Base-by-base conservation (phyloP, 2,113 vertebrate species). In the Epinephelus lanceolatus region DNA sequence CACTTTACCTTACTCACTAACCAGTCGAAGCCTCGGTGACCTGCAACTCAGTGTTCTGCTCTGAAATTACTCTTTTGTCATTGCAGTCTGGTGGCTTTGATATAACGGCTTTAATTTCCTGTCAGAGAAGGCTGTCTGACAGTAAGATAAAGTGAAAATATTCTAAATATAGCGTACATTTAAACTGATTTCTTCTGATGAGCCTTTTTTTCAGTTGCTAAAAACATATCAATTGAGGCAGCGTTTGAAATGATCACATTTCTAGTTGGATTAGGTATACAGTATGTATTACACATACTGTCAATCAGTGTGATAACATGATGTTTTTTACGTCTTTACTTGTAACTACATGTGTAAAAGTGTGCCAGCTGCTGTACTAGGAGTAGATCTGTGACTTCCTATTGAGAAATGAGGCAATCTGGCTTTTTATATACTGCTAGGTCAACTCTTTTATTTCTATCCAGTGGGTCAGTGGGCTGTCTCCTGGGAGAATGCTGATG, bases 361-460 rank as follows among this genome's bases (percentile, higher is more conserved):
- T 33, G 30, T 25, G 9, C 15, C 55, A 79, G 37, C 60, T 66
- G 71, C 49, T 78, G 21, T 21, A 76, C 27, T 1, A n/a, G 21
- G 27, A 51, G 19, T 25, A 74, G 30, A 59, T 65, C 3, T 73
- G 37, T 57, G 60, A 45, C 78, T 47, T 84, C 68, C 61, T 60
- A 6, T 75, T 78, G 18, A 61, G 17, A 74, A 63, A 51, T 30
- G 45, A 14, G 57, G 9, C 49, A 14, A 23, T 71, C 6, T 33
- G 51, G 59, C 21, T 66, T 23, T 62, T 66, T 67, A 65, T 71
- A 53, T 8, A 47, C 33, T 51, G 5, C 13, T 7, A 47, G 65
- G 71, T 80, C 76, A 80, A 21, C 42, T 56, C 17, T 12, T 52
- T 45, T 83, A 71, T 82, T 83, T 75, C 25, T 71, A 79, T 66